Base-by-base conservation (phyloP, 2,888 invertebrate genomes). In the Cheilosia vernalis region DNA sequence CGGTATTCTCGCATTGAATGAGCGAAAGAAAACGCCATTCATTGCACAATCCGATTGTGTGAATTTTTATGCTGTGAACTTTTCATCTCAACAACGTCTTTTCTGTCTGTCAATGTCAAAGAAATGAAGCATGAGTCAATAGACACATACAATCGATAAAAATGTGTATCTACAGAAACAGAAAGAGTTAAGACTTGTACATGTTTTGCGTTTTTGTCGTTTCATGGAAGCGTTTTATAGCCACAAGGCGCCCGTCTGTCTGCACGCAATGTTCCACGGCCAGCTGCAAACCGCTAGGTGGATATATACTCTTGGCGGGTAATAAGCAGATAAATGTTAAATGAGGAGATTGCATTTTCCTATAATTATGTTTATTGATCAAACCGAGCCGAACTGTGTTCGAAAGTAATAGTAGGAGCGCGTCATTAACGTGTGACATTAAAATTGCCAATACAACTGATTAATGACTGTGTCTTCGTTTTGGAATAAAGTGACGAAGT, bases 231-330 rank as follows among this genome's bases (percentile, higher is more conserved):
- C n/a, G 47, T 2, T 17, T 47, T 42, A 37, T 5, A 40, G 33
- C 17, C 10, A 37, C 19, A 24, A 17, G 74, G 33, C 70, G 77
- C 63, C 82, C 44, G 64, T 60, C 21, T 70, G 82, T 82, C 77
- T 82, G 64, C 77, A 82, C 77, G 82, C 82, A 73, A 73, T 13
- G 19, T 47, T 55, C 19, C 17, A 49, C 40, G 40, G 33, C 15
- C 19, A 2, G 30, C 30, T 6, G 17, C 24, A 30, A 30, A 3
- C 24, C 17, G 19, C 19, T 4, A 58, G 21, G 33, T 56, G 70
- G 61, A 15, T 47, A 53, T 55, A 58, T 30, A 70, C 63, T 49
- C 27, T 13, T 51, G 55, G 15, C 33, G 21, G 21, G 21, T 21
- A 21, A 21, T 21, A 21, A 21, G 21, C 2, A 2, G 21, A 21